Evolutionary conservation across 2,888 invertebrate species (phyloP), one percentile per base, ranked within the genome.

Genomic region (Lepidocyrtinus sp.): DNA sequence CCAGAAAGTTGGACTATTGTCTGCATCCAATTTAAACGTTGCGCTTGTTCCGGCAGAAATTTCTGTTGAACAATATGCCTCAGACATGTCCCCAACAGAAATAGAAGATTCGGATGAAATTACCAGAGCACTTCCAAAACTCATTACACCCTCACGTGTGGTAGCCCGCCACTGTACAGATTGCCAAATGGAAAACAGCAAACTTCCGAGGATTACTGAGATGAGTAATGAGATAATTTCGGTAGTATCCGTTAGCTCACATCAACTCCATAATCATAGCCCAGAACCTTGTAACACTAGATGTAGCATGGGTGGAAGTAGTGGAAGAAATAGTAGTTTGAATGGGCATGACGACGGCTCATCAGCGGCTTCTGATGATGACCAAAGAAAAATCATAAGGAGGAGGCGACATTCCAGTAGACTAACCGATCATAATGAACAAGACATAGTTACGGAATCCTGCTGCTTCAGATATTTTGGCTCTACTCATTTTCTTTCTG

Each of bases 401-500:
- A 64, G 72, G 25, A 64, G 62, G 15, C 19, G 65, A 26, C 63
- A 77, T 46, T 74, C 75, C 25, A 62, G 65, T 19, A 46, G n/a
- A 0, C 3, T 59, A n/a, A 45, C 55, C 7, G 55, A 45, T 45
- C 64, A 46, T 3, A 15, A 45, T 12, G 63, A 15, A 15, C 26
- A 22, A 25, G 70, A 59, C 5, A n/a, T n/a, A n/a, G n/a, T n/a
- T n/a, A 1, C 5, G n/a, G 45, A 21, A n/a, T 74, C 78, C 7
- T 84, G 83, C 21, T 86, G 84, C 55, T 71, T 72, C 21, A 76
- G 70, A n/a, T 84, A 83, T 70, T 81, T 86, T 64, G 81, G 83
- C 0, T 68, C 85, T 9, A 50, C 67, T 5, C 86, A 87, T 59
- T 84, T 85, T 19, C 19, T 83, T 5, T 85, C 84, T 15, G 86